Conservation (phyloP, 2,113 vertebrate species). For the Phodopus roborovskii region DNA sequence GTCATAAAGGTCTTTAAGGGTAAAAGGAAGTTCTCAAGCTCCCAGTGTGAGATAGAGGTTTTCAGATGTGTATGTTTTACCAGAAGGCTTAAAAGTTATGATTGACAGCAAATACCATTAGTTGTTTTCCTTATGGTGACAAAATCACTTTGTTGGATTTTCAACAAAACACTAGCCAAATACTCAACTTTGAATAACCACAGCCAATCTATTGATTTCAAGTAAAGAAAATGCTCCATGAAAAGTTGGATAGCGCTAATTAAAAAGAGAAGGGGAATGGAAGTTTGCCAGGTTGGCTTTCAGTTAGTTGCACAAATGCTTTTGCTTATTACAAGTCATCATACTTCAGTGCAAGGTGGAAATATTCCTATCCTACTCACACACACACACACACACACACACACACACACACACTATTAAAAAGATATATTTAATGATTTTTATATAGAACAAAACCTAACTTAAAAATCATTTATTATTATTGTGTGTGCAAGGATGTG, state of each 20-base stretch:
- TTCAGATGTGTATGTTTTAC: conserved; percentile 47
- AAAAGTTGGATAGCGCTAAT: background rate
- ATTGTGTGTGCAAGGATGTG: background rate
- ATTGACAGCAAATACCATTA: background rate
- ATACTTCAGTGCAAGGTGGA: background rate
- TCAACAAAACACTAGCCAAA: conserved; percentile 45
- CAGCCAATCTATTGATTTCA: conserved; percentile 30
- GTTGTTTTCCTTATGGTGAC: conserved; percentile 47
- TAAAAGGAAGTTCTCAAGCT: conserved; percentile 53
- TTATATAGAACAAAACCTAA: conserved; percentile 36
- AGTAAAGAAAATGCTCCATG: conserved; percentile 1
- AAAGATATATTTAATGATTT: conserved; percentile 9
- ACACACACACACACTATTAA: conserved; percentile 29
- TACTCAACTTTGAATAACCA: conserved; percentile 33
- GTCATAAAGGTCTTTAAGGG: conserved; percentile 36
- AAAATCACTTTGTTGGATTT: conserved; percentile 49
- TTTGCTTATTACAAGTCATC: background rate
- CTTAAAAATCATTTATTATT: background rate
- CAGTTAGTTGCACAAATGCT: background rate
- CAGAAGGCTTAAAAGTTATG: conserved; percentile 53
- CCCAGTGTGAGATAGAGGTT: background rate
- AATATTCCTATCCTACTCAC: conserved; percentile 15
- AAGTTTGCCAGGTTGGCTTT: conserved; percentile 21
- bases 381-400: background rate
- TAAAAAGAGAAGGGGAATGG: background rate